A percentile compares a stretch with the other conserved stretches of the same genome.
Evolutionary conservation across 2,113 vertebrate species (phyloP).

Genomic region (Cephalopholis sonnerati): DNA sequence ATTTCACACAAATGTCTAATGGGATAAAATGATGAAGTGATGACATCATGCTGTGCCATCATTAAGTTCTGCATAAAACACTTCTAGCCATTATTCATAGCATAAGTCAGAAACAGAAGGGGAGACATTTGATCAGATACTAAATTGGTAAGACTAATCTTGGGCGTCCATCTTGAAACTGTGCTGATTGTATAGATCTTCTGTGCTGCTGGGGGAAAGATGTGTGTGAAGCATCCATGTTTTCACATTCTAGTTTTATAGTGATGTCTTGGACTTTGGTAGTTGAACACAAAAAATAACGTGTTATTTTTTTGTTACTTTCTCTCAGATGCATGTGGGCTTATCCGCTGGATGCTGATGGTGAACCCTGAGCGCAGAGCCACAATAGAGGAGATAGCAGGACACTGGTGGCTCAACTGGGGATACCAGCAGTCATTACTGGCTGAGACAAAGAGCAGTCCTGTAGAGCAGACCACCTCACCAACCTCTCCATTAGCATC

Average conservation of each 20-base stretch:
- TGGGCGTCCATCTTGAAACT: too few species aligned
- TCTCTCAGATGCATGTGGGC: conserved; percentile 92
- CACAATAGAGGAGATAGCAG: conserved; percentile 93
- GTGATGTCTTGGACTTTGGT: not conserved
- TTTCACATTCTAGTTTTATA: not conserved
- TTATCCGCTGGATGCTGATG: conserved; percentile 99
- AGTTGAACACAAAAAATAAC: not conserved
- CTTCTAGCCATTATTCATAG: too few species aligned
- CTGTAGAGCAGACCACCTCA: conserved; percentile 27
- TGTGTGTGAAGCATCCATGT: too few species aligned
- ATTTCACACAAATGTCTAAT: too few species aligned
- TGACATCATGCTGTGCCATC: too few species aligned
- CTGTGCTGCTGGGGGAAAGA: too few species aligned
- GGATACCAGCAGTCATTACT: conserved; percentile 87
- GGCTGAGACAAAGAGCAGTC: conserved; percentile 80
- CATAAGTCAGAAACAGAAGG: too few species aligned
- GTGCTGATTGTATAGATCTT: too few species aligned
- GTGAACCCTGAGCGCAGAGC: conserved; percentile 96
- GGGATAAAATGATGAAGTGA: too few species aligned
- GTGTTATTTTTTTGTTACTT: not conserved
- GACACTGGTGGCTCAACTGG: conserved; percentile 99
- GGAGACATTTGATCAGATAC: too few species aligned
- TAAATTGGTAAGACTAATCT: too few species aligned
- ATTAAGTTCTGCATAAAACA: too few species aligned
- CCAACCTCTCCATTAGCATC: conserved; percentile 15